A percentile compares a stretch with the other conserved stretches of the same genome.
These are phyloP conservation scores for Spinus pinus DNA, from an alignment of 2,797 vertebrate genomes.

Conservation along the genomic window DNA sequence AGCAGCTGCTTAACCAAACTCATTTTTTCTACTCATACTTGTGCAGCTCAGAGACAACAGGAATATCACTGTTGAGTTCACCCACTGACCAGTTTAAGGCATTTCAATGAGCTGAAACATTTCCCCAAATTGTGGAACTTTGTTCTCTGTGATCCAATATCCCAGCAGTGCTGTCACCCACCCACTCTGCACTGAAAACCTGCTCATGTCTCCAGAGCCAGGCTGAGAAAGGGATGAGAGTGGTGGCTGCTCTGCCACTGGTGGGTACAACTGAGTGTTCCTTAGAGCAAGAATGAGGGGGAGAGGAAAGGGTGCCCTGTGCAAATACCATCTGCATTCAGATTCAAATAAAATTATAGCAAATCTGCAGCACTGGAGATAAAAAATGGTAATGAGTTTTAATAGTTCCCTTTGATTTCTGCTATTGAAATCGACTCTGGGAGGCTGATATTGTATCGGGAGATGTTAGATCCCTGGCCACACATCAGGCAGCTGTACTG, in stretches of 20 bases:
- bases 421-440: not conserved
- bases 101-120: fast-evolving
- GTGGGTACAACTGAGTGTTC: not conserved
- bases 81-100: not conserved
- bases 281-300: not conserved
- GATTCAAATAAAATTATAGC: slow-evolving; percentile 6
- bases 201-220: not conserved
- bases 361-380: slow-evolving; percentile 50
- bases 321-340: slow-evolving; percentile 22
- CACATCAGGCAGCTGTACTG: not conserved
- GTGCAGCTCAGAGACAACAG: not conserved
- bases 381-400: slow-evolving; percentile 62
- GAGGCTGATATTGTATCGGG: not conserved
- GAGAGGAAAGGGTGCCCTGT: not conserved
- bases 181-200: not conserved
- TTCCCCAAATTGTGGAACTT: not conserved
- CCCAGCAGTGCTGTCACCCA: not conserved
- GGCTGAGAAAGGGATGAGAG: not conserved
- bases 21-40: not conserved
- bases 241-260: not conserved
- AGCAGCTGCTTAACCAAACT: not conserved
- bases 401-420: slow-evolving; percentile 45
- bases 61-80: fast-evolving
- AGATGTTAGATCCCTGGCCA: not conserved
- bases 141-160: not conserved